Conservation (phyloP, 1,140 invertebrate species). For the Caenorhabditis latens region DNA sequence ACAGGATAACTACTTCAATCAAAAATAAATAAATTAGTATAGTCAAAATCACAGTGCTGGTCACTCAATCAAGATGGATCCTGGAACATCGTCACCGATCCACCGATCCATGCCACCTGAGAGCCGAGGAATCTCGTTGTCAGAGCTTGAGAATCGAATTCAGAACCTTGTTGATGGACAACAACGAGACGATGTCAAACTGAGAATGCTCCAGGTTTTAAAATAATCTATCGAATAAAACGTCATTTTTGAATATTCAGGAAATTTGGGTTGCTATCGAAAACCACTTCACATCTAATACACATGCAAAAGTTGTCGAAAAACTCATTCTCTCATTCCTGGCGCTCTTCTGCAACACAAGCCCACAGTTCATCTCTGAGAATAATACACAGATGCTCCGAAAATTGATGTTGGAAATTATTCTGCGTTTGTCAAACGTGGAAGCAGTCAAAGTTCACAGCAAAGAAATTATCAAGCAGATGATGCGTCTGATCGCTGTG, state of each 20-base stretch:
- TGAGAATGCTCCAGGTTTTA: conserved; percentile 47
- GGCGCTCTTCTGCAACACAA: conserved; percentile 50
- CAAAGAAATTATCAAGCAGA: conserved; percentile 52
- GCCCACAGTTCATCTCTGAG: conserved; percentile 64
- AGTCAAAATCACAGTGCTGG: conserved; percentile 17
- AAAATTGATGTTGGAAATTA: conserved; percentile 62
- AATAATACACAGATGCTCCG: conserved; percentile 63
- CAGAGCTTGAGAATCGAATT: conserved; percentile 10
- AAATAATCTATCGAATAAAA: background rate
- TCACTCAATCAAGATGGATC: conserved; percentile 18
- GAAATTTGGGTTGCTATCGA: conserved; percentile 49
- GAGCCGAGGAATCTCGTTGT: background rate
- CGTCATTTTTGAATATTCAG: conserved; percentile 17
- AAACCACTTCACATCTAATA: background rate
- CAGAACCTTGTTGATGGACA: conserved; percentile 27
- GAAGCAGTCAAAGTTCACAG: conserved; percentile 55
- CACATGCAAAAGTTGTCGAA: conserved; percentile 28
- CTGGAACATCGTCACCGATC: background rate
- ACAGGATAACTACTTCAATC: background rate
- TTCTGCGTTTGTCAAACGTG: conserved; percentile 40
- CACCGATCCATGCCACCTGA: background rate
- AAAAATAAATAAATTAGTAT: background rate
- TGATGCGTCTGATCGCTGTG: conserved; percentile 54
- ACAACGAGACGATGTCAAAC: conserved; percentile 55
- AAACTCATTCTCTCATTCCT: conserved; percentile 58